phyloP scores from a whole-genome alignment of 2,797 vertebrate species.

The Scleropages formosus region DNA sequence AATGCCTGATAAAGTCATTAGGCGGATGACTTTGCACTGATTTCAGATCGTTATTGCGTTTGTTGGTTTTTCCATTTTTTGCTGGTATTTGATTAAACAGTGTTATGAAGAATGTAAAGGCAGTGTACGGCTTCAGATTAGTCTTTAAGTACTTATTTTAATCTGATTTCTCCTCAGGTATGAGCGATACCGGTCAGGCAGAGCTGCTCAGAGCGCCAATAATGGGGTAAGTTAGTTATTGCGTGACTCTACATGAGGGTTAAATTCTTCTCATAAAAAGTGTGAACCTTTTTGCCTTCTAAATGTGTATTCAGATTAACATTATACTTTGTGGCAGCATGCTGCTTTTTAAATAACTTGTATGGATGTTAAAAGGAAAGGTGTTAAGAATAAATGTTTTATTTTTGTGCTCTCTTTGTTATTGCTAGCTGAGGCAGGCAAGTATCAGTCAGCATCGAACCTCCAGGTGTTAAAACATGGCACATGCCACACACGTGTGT shows the following conservation, averaged over 20 bases:
- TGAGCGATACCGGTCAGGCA: slow-evolving; percentile 84
- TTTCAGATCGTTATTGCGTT: too few relatives aligned
- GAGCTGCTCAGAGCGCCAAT: slow-evolving; percentile 76
- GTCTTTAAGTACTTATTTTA: neutral
- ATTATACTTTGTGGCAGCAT: neutral
- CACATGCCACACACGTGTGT: too few relatives aligned
- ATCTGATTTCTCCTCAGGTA: slow-evolving; percentile 71
- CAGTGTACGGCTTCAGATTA: neutral
- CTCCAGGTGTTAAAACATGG: slow-evolving; percentile 44
- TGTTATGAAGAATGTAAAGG: too few relatives aligned
- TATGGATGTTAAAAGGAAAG: neutral
- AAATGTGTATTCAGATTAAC: neutral
- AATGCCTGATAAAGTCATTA: too few relatives aligned
- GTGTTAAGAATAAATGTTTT: slow-evolving; percentile 31
- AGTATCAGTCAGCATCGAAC: slow-evolving; percentile 53
- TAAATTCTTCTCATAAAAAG: neutral
- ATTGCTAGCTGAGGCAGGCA: slow-evolving; percentile 69
- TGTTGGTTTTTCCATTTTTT: too few relatives aligned
- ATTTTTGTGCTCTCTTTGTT: slow-evolving; percentile 57
- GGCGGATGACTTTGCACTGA: too few relatives aligned
- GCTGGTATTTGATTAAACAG: too few relatives aligned
- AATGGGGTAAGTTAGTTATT: slow-evolving; percentile 86
- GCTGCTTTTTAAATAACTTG: neutral
- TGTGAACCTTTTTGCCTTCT: neutral
- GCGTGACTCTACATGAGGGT: too few relatives aligned